Conservation (phyloP, 2,113 vertebrate species). For the Elachura formosa region DNA sequence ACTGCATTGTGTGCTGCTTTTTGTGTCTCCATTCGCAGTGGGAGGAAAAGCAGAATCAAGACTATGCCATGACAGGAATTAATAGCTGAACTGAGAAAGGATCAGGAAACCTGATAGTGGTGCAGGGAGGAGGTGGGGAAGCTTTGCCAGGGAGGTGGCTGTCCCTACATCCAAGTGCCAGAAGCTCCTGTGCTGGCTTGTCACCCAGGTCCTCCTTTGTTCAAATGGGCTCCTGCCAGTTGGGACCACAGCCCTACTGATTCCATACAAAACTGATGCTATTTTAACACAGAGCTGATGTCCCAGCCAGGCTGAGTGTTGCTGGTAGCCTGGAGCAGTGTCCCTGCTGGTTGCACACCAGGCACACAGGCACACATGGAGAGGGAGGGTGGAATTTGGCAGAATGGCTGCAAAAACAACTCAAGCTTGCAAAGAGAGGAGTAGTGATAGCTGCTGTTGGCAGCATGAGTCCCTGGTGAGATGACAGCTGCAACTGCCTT, state of each 20-base stretch:
- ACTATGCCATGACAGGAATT: not conserved
- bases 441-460: not conserved
- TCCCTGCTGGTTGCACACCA: not conserved
- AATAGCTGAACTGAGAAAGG: not conserved
- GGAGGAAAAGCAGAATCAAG: not conserved
- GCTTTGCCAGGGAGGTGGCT: not conserved
- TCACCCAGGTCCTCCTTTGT: not conserved
- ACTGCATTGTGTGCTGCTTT: not conserved
- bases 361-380: not conserved
- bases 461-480: not conserved
- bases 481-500: not conserved
- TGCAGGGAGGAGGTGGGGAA: not conserved
- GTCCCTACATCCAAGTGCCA: not conserved
- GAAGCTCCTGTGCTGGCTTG: constrained; percentile 4
- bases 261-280: not conserved
- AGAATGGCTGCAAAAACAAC: not conserved
- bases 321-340: not conserved
- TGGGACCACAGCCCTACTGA: not conserved
- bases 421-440: not conserved
- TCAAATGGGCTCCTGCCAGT: not conserved
- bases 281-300: not conserved
- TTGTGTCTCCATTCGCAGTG: not conserved
- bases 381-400: not conserved
- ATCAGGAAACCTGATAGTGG: not conserved
- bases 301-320: not conserved